These are phyloP conservation scores for Datnioides undecimradiatus DNA, from an alignment of 2,113 vertebrate genomes.

Conservation along the genomic window DNA sequence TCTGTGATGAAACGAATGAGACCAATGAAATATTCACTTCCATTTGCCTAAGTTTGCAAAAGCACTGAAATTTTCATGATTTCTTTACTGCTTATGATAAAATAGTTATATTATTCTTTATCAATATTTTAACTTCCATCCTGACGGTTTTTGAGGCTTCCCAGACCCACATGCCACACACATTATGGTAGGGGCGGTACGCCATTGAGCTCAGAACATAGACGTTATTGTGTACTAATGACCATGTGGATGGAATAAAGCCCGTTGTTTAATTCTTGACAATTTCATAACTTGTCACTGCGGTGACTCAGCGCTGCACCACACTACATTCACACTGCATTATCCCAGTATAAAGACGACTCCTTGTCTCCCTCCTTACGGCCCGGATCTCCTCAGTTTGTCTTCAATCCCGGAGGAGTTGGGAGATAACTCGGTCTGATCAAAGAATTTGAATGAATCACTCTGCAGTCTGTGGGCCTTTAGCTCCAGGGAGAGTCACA, in stretches of 20 bases:
- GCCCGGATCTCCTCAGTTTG: constrained; percentile 54
- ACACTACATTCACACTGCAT: background rate
- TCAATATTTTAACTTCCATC: constrained; percentile 66
- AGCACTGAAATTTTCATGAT: constrained; percentile 45
- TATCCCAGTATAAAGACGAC: constrained; percentile 4
- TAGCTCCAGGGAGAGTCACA: constrained; percentile 52
- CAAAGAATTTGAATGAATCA: constrained; percentile 73
- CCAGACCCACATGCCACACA: constrained; percentile 14
- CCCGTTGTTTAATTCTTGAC: constrained; percentile 24
- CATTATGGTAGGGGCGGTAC: constrained; percentile 10
- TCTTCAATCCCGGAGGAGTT: constrained; percentile 46
- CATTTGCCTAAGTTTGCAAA: constrained; percentile 51
- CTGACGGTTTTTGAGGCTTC: constrained; percentile 30
- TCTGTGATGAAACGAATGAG: constrained; percentile 51
- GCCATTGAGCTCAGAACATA: background rate
- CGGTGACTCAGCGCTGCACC: background rate
- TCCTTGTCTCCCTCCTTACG: constrained; percentile 34
- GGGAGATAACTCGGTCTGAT: constrained; percentile 50
- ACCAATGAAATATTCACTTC: constrained; percentile 70
- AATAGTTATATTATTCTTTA: constrained; percentile 60
- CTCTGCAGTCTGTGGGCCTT: constrained; percentile 55
- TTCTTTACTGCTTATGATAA: constrained; percentile 57
- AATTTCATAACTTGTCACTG: background rate
- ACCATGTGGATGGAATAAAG: constrained; percentile 17
- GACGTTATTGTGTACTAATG: constrained; percentile 6